Evolutionary conservation across 2,113 vertebrate species (phyloP).

Genomic region (Pedionomus torquatus): DNA sequence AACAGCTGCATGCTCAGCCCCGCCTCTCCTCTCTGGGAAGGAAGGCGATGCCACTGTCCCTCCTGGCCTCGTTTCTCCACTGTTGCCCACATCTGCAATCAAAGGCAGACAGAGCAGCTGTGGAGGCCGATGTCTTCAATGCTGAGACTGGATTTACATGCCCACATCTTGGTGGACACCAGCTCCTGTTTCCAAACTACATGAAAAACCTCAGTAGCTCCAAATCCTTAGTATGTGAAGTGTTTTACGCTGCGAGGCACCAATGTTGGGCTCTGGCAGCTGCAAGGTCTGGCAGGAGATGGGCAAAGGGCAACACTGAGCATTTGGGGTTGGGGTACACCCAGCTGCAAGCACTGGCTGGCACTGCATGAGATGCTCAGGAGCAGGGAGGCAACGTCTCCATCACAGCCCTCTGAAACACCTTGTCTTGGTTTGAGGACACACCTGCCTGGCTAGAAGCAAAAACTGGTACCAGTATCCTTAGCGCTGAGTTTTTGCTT

Average conservation of each 20-base stretch:
- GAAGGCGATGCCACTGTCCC: not conserved
- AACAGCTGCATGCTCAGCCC: not conserved
- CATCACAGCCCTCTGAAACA: not conserved
- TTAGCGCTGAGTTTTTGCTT: not conserved
- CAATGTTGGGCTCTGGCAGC: not conserved
- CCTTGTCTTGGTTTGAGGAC: no score
- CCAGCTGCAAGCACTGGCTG: not conserved
- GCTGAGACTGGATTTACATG: not conserved
- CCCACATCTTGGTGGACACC: not conserved
- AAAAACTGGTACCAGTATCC: not conserved
- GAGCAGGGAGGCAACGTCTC: rapidly evolving
- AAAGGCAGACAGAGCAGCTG: not conserved
- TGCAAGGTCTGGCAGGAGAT: not conserved
- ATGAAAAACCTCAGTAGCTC: rapidly evolving
- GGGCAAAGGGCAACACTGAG: not conserved
- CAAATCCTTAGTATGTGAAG: rapidly evolving
- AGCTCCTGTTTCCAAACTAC: not conserved
- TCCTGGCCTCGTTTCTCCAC: not conserved
- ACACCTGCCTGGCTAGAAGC: not conserved
- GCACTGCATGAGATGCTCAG: not conserved
- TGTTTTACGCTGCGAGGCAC: rapidly evolving
- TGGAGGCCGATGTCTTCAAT: not conserved
- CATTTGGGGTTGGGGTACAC: not conserved
- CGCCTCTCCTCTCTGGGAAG: not conserved
- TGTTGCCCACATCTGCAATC: not conserved